Conservation (phyloP, 2,113 vertebrate species). For the Melanostigma gelatinosum region DNA sequence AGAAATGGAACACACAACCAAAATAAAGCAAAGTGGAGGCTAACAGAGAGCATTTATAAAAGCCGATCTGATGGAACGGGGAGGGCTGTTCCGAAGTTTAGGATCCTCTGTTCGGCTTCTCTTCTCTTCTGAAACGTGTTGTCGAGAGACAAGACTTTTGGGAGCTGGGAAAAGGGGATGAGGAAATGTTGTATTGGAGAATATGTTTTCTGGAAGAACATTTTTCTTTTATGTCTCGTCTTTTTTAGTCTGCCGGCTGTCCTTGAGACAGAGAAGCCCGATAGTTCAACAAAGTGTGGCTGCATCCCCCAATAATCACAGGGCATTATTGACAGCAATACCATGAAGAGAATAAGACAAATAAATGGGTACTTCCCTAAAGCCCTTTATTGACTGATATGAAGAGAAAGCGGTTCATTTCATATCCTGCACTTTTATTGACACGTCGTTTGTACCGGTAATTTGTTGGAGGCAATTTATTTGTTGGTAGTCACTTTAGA, state of each 20-base stretch:
- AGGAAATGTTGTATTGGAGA: slow-evolving; percentile 56
- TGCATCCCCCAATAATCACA: slow-evolving; percentile 59
- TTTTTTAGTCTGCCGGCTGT: slow-evolving; percentile 37
- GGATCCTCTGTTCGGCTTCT: not conserved
- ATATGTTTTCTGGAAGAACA: slow-evolving; percentile 40
- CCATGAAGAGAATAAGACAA: slow-evolving; percentile 34
- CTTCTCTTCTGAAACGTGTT: slow-evolving; percentile 1
- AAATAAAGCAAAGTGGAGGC: no score
- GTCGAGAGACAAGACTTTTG: slow-evolving; percentile 33
- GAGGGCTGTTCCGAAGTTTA: not conserved
- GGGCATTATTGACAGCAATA: slow-evolving; percentile 54
- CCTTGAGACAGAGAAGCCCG: slow-evolving; percentile 36
- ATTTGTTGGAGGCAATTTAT: slow-evolving; percentile 29
- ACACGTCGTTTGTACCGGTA: slow-evolving; percentile 9
- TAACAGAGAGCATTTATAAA: not conserved
- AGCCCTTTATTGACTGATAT: slow-evolving; percentile 47
- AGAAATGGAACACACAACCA: not conserved
- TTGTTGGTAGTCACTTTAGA: slow-evolving; percentile 13
- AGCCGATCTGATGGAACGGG: not conserved
- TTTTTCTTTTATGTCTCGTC: not conserved
- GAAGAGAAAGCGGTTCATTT: slow-evolving; percentile 39
- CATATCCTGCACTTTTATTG: slow-evolving; percentile 21
- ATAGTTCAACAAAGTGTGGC: slow-evolving; percentile 47
- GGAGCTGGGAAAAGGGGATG: slow-evolving; percentile 23
- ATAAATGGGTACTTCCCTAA: slow-evolving; percentile 58